These are phyloP conservation scores for Nasonovia ribisnigri DNA, from an alignment of 2,888 invertebrate genomes.

Conservation along the genomic window DNA sequence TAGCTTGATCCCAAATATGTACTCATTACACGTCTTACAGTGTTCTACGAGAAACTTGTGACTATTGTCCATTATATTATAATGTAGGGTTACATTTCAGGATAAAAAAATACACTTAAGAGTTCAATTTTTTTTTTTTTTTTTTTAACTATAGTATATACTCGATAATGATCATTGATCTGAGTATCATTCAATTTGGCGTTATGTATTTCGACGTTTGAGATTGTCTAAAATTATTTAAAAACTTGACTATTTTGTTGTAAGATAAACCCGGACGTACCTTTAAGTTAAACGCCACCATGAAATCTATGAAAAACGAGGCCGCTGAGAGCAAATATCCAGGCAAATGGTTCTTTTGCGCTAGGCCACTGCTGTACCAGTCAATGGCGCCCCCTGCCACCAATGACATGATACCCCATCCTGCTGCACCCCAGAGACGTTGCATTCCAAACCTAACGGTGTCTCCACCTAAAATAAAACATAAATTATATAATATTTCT, in stretches of 20 bases:
- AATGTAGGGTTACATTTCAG: background rate
- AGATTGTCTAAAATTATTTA: background rate
- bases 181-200: background rate
- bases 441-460: constrained; percentile 51
- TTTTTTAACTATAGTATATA: too few species aligned
- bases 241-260: background rate
- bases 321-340: constrained; percentile 24
- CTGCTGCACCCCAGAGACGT: constrained; percentile 63
- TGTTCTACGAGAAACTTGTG: too few species aligned
- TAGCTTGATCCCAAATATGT: background rate
- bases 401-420: constrained; percentile 60
- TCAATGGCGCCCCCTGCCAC: constrained; percentile 47
- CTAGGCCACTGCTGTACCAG: constrained; percentile 45
- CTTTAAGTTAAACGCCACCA: background rate
- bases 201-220: background rate
- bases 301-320: background rate
- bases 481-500: background rate
- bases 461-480: constrained; percentile 42
- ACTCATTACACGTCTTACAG: background rate
- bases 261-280: background rate
- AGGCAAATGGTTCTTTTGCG: constrained; percentile 51
- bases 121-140: too few species aligned
- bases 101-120: background rate
- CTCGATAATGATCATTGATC: too few species aligned
- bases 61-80: background rate